Percentiles rank a stretch among this genome's conserved stretches.
These are phyloP conservation scores for Rhingia campestris DNA, from an alignment of 2,888 invertebrate genomes.

Conservation along the genomic window DNA sequence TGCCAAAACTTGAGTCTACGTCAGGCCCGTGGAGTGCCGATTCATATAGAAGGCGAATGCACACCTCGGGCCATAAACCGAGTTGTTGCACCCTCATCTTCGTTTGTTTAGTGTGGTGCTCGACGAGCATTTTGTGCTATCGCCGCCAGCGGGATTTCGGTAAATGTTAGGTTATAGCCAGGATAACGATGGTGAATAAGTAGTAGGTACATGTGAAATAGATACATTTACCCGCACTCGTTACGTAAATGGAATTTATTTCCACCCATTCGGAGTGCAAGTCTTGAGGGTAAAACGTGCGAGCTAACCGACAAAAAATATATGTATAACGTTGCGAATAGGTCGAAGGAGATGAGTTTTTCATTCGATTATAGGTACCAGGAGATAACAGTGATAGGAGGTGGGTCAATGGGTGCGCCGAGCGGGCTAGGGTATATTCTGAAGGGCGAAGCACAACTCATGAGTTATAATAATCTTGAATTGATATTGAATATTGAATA, in stretches of 20 bases:
- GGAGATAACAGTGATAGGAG: constrained; percentile 26
- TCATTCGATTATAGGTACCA: constrained; percentile 55
- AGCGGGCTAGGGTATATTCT: not conserved
- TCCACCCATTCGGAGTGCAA: constrained; percentile 37
- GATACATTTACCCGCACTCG: constrained; percentile 58
- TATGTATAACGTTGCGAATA: constrained; percentile 1
- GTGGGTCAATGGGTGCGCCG: constrained; percentile 3
- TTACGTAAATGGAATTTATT: constrained; percentile 31
- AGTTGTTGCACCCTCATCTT: constrained; percentile 40
- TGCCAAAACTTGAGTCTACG: constrained; percentile 1
- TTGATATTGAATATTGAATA: constrained; percentile 66
- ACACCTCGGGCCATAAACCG: constrained; percentile 21
- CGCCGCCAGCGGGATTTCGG: constrained; percentile 42
- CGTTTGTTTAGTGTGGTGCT: constrained; percentile 11
- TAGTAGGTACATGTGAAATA: constrained; percentile 47
- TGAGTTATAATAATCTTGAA: constrained; percentile 49
- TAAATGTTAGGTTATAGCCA: constrained; percentile 48
- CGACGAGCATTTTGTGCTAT: constrained; percentile 18
- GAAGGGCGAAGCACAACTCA: not conserved
- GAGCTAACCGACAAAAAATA: constrained; percentile 1
- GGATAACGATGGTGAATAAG: constrained; percentile 47
- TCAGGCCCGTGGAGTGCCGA: constrained; percentile 1
- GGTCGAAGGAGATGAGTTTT: constrained; percentile 55
- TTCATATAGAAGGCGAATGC: constrained; percentile 4
- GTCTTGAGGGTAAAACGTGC: constrained; percentile 29